Conservation (phyloP, 2,797 vertebrate species). For the Lates japonicus region DNA sequence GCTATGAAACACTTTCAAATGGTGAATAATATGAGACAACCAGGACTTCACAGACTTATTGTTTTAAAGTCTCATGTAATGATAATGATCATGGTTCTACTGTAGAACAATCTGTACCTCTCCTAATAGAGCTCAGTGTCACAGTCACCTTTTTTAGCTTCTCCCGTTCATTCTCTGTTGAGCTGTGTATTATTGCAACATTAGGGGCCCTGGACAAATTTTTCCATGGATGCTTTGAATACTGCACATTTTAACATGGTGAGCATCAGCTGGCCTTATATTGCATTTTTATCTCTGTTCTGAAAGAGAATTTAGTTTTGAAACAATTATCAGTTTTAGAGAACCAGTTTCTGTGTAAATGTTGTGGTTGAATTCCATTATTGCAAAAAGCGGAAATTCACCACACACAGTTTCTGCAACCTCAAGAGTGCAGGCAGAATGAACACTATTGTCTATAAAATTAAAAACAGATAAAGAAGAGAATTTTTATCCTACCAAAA, state of each 20-base stretch:
- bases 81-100: not conserved
- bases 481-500: no score
- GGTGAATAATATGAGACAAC: not conserved
- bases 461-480: not conserved
- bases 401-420: not conserved
- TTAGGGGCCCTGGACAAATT: not conserved
- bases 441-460: not conserved
- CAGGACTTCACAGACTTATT: no score
- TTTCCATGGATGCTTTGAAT: not conserved
- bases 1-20: not conserved
- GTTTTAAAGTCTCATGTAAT: not conserved
- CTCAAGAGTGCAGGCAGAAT: not conserved
- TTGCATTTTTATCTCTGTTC: not conserved
- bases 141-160: not conserved
- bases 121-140: not conserved
- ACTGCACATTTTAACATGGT: not conserved
- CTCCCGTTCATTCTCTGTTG: not conserved
- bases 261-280: not conserved
- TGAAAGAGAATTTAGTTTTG: conserved; percentile 13
- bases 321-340: not conserved
- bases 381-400: not conserved
- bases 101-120: not conserved
- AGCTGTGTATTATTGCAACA: not conserved
- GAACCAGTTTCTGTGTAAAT: not conserved
- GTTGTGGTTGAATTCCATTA: not conserved